phyloP scores from a whole-genome alignment of 2,113 vertebrate species.

The Tychaedon coryphoeus region DNA sequence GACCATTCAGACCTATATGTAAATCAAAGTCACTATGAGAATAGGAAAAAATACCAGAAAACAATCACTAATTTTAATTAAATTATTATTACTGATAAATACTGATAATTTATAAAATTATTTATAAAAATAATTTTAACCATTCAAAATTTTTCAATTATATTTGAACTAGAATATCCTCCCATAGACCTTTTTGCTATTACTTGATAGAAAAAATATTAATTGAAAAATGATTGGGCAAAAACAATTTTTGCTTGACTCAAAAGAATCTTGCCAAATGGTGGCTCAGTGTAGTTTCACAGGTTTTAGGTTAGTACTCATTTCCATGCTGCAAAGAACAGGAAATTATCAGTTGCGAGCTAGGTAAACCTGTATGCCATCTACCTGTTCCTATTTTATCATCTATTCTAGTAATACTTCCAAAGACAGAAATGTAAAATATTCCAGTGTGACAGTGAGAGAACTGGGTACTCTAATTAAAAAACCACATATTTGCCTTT shows the following conservation, averaged over 20 bases:
- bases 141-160: neutral
- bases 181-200: neutral
- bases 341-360: neutral
- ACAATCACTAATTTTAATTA: neutral
- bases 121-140: neutral
- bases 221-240: neutral
- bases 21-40: neutral
- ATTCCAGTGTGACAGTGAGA: neutral
- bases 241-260: neutral
- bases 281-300: neutral
- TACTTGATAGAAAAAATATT: neutral
- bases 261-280: neutral
- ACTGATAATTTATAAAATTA: too few species aligned
- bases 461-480: neutral
- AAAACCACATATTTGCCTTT: accelerated
- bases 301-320: neutral
- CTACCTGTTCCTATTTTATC: neutral
- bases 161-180: neutral
- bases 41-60: neutral
- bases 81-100: too few species aligned
- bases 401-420: neutral
- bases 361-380: neutral
- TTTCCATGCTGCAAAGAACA: neutral
- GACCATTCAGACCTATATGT: neutral
- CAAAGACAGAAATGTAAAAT: neutral